phyloP scores from a whole-genome alignment of 2,797 vertebrate species.

The Acridotheres tristis region DNA sequence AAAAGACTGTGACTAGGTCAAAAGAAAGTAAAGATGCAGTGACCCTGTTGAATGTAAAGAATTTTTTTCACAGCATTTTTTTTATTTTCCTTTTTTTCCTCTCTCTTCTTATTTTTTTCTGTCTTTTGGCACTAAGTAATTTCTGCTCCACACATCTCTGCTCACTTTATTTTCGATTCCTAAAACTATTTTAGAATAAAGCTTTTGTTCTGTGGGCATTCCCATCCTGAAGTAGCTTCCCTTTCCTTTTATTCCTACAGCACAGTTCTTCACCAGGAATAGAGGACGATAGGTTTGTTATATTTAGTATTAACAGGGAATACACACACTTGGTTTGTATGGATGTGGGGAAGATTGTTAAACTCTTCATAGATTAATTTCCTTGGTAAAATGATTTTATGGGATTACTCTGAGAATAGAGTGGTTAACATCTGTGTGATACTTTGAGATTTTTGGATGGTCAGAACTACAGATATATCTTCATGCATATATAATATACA shows the following conservation, averaged over 20 bases:
- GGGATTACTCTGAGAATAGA: neutral
- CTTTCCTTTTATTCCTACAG: neutral
- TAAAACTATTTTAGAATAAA: neutral
- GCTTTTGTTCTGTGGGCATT: neutral
- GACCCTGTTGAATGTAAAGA: neutral
- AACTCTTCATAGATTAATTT: neutral
- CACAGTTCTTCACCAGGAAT: neutral
- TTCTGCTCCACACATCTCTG: neutral
- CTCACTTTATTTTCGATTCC: neutral
- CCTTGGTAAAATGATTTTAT: neutral
- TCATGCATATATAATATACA: neutral
- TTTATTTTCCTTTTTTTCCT: accelerated
- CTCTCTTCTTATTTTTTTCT: too few species aligned
- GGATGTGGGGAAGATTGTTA: neutral
- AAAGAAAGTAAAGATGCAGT: neutral
- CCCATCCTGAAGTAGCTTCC: neutral
- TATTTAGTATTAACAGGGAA: neutral
- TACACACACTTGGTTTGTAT: neutral
- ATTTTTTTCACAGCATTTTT: neutral
- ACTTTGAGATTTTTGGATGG: neutral
- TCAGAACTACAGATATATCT: neutral
- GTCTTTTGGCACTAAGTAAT: neutral
- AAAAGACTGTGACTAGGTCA: neutral
- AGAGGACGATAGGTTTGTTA: neutral
- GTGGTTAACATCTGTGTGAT: neutral